Percentiles rank a stretch among this genome's conserved stretches.
phyloP scores from a whole-genome alignment of 2,797 vertebrate genomes.

The Clarias pachynema region DNA sequence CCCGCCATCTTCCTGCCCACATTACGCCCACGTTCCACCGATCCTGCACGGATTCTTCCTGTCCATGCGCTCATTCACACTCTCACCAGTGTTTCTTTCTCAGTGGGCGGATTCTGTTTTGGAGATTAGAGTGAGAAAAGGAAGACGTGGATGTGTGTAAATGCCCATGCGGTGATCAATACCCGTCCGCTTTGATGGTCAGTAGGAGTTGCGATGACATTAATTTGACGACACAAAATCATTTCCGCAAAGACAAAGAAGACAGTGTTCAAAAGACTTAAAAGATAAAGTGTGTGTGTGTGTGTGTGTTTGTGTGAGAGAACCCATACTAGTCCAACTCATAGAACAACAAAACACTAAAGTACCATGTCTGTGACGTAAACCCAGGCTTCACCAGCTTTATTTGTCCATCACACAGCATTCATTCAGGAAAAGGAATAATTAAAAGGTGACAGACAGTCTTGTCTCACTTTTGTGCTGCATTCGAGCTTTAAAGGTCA shows the following conservation, averaged over 20 bases:
- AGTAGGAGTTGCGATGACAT: constrained; percentile 37
- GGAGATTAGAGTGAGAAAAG: constrained; percentile 35
- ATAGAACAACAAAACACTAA: not conserved
- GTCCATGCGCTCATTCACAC: constrained; percentile 39
- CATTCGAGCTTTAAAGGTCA: not conserved
- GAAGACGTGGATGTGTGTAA: constrained; percentile 1
- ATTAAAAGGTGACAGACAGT: not conserved
- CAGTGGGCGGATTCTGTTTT: constrained; percentile 40
- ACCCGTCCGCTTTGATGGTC: constrained; percentile 39
- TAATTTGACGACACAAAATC: constrained; percentile 30
- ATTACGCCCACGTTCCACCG: constrained; percentile 26
- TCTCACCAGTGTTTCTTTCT: constrained; percentile 28
- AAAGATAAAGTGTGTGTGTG: no score
- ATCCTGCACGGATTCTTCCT: constrained; percentile 27
- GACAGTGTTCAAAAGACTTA: no score
- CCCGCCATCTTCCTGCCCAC: constrained; percentile 27
- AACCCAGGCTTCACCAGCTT: constrained; percentile 7
- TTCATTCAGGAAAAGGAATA: not conserved
- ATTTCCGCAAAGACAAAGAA: not conserved
- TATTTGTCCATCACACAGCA: constrained; percentile 7
- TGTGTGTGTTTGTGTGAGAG: not conserved
- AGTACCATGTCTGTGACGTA: not conserved
- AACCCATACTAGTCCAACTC: not conserved
- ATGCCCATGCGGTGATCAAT: constrained; percentile 29
- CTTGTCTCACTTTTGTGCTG: not conserved